phyloP scores from a whole-genome alignment of 2,797 vertebrate genomes.

The Crenichthys baileyi region DNA sequence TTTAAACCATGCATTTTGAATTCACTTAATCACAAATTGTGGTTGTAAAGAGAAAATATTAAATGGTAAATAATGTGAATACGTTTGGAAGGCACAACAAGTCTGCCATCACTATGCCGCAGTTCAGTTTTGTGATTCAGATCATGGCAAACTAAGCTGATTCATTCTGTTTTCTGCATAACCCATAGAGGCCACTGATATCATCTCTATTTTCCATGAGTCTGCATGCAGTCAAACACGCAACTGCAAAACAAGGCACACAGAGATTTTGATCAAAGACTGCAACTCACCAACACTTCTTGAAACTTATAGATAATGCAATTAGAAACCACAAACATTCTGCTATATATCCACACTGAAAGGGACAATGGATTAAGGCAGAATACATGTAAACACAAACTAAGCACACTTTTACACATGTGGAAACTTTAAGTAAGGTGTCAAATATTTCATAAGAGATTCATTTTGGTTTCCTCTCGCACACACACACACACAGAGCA shows the following conservation, averaged over 20 bases:
- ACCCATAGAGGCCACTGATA: conserved; percentile 30
- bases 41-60: not conserved
- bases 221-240: not conserved
- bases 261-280: not conserved
- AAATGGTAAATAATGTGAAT: not conserved
- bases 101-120: conserved; percentile 4
- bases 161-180: conserved; percentile 28
- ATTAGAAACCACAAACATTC: not conserved
- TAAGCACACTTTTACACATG: not conserved
- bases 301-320: not conserved
- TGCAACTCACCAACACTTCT: not conserved
- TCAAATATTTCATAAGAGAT: not conserved
- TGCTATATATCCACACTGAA: not conserved
- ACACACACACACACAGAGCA: not conserved
- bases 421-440: not conserved
- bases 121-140: conserved; percentile 12
- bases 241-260: not conserved
- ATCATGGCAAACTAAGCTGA: conserved; percentile 30
- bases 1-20: not conserved
- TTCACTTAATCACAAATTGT: not conserved
- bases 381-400: not conserved
- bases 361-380: not conserved
- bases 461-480: not conserved
- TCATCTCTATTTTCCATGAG: conserved; percentile 21
- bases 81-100: not conserved